Base-by-base conservation (phyloP, 2,113 vertebrate species). In the Sylvia atricapilla region DNA sequence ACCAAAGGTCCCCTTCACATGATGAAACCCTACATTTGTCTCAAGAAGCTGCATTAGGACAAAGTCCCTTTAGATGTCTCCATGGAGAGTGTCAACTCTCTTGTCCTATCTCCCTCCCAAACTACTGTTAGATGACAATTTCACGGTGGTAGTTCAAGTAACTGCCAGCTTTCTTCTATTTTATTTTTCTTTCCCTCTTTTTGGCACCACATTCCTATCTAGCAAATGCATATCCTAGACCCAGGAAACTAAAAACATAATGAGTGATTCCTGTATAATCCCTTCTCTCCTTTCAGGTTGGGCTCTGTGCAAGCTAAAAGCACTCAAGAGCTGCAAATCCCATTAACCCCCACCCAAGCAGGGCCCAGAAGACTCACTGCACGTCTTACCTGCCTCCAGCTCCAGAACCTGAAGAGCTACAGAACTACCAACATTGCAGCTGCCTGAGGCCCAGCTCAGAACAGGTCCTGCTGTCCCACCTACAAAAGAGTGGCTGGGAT, bases 361-460 rank as follows among this genome's bases (percentile, higher is more conserved):
- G 98, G 97, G 35, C 35, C 70, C 76, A 94, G 96, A 52, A 96
- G 97, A 67, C 96, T 98, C 75, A 97, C 83, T 35, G 96, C 96
- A 52, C 74, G 73, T 68, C 72, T 97, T 7, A 97, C 94, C 27
- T 98, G 94, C 56, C 83, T 87, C 60, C 80, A 97, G 62, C 94
- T 98, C 85, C 97, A 97, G 55, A 96, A 95, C 47, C 53, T 97
- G 58, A 97, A 90, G 55, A 96, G 78, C 82, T 96, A 95, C 93
- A 96, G 56, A 90, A 96, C 66, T 21, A 62, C 94, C 30, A 30
- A 88, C 8, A 84, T 98, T 72, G 68, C 95, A 68, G 86, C 95
- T 85, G 91, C 95, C 68, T 78, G 85, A 90, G 35, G 68, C 47
- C n/a, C 84, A 72, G 15, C 55, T 82, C 56, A 67, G 24, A 81